Percentiles rank a stretch among this genome's conserved stretches.
phyloP scores from a whole-genome alignment of 2,888 invertebrate genomes.

The Byasa hedistus region DNA sequence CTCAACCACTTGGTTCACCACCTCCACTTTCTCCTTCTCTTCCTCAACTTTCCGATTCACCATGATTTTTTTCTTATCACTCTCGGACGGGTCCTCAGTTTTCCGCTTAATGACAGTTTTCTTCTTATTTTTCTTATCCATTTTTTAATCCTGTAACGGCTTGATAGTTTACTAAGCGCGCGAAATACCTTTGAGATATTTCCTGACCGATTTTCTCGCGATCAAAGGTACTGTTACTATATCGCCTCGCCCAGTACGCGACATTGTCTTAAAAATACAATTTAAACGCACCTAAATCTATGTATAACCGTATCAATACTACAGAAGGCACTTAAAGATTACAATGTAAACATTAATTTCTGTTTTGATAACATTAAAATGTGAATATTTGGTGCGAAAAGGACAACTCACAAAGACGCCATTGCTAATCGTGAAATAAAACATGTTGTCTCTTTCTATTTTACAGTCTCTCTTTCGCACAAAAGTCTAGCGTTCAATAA shows the following conservation, averaged over 20 bases:
- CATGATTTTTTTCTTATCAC: constrained; percentile 72
- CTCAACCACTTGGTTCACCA: constrained; percentile 70
- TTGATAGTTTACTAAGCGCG: constrained; percentile 42
- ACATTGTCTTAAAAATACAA: constrained; percentile 47
- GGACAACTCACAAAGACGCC: constrained; percentile 75
- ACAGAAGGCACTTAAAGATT: constrained; percentile 10
- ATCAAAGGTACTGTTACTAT: constrained; percentile 35
- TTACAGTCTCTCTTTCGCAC: constrained; percentile 7
- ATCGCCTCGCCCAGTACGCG: constrained; percentile 53
- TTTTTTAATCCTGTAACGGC: constrained; percentile 54
- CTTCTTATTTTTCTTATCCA: constrained; percentile 78
- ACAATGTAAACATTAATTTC: constrained; percentile 31
- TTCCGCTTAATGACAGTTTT: constrained; percentile 74
- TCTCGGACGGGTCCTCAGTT: constrained; percentile 66
- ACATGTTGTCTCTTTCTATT: constrained; percentile 17
- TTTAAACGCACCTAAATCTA: constrained; percentile 25
- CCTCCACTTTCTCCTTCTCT: constrained; percentile 69
- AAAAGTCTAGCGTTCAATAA: constrained; percentile 5
- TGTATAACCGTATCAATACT: constrained; percentile 6
- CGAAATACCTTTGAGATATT: constrained; percentile 35
- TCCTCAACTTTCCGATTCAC: constrained; percentile 58
- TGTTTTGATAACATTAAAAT: constrained; percentile 45
- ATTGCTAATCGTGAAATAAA: constrained; percentile 48
- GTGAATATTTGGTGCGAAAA: constrained; percentile 61
- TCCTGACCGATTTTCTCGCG: constrained; percentile 37